phyloP scores from a whole-genome alignment of 2,797 vertebrate species.

The Champsocephalus gunnari region DNA sequence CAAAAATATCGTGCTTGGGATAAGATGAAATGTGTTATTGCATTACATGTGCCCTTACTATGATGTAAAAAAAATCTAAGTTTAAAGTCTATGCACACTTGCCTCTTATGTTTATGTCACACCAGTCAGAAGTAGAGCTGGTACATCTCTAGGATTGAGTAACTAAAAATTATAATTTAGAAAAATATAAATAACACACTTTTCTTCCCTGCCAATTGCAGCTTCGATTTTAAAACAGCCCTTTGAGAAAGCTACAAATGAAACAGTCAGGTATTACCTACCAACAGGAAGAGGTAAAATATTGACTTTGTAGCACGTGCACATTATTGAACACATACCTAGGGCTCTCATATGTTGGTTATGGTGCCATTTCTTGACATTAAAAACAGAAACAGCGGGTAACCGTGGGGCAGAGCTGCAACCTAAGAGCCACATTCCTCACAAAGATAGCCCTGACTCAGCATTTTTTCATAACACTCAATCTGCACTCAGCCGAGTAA shows the following conservation, averaged over 20 bases:
- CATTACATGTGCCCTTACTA: too few relatives aligned
- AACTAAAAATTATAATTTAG: neutral
- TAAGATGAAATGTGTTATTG: too few relatives aligned
- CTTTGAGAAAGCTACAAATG: neutral
- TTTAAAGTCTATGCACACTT: too few relatives aligned
- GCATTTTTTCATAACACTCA: constrained; percentile 15
- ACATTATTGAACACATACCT: neutral
- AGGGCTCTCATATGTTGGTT: neutral
- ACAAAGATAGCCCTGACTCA: constrained; percentile 27
- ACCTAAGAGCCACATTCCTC: neutral
- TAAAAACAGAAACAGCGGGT: neutral
- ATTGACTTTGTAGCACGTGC: constrained; percentile 8
- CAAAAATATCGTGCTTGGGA: too few relatives aligned
- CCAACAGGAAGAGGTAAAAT: constrained; percentile 12
- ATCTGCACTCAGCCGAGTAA: neutral
- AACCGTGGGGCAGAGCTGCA: neutral
- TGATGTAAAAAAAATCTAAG: too few relatives aligned
- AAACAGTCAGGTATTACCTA: neutral
- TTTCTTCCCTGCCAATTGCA: neutral
- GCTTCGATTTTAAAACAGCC: neutral
- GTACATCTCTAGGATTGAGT: too few relatives aligned
- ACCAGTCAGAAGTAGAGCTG: too few relatives aligned
- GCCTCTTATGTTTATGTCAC: too few relatives aligned
- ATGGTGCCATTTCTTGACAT: neutral
- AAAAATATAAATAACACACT: neutral